Evolutionary conservation across 2,797 vertebrate species (phyloP), one percentile per base, ranked within the genome.

Genomic region (Etheostoma nigrum): DNA sequence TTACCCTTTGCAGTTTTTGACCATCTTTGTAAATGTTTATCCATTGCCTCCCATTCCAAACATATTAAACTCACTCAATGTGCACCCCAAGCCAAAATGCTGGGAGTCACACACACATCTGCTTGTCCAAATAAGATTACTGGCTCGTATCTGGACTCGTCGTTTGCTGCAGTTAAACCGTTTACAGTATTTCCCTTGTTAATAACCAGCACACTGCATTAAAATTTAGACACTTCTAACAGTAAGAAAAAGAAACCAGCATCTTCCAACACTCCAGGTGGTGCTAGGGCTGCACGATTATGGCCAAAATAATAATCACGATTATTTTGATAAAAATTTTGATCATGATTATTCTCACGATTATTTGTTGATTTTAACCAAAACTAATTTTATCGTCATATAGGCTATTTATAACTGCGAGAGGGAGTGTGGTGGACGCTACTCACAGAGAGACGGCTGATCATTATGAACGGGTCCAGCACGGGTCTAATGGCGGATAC

Each of bases 71-170:
- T 72, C 61, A 77, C 73, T 86, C 40, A 4, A 62, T 54, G 61
- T 75, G 60, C 78, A 67, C 71, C 73, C 60, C 42, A 72, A 70
- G 83, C 75, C 81, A 83, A 85, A 90, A 79, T 18, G 58, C 78
- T 51, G 49, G 64, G 58, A 88, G 91, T 89, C 88, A 85, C 7
- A 23, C 79, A 78, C 88, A 88, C 77, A 79, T 90, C 90, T 86
- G 83, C 86, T 88, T 88, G 82, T 90, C 83, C 81, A 89, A 92
- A 92, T 80, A 91, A 82, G 82, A 92, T 89, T 88, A 90, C 78
- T 78, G 79, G 77, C 87, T 88, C 9, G 18, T 86, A 85, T 89
- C 79, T 42, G 78, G 51, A 70, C 60, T 79, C 52, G 58, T 90
- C 86, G 90, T 92, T 90, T 91, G 77, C 75, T 67, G 82, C 72